Conservation (phyloP, 2,888 invertebrate species). For the Cheilosia vernalis region DNA sequence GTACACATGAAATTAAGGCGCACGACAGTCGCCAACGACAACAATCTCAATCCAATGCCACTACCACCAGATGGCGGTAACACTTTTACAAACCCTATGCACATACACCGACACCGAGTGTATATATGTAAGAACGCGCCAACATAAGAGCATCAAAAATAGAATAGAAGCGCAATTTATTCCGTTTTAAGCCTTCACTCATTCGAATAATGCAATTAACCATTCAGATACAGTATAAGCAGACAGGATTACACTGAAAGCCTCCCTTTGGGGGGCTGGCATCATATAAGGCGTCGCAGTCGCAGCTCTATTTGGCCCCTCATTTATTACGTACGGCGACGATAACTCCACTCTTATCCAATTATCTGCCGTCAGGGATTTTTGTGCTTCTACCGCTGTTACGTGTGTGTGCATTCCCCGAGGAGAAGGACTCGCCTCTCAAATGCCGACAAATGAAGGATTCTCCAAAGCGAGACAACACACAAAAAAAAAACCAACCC, state of each 20-base stretch:
- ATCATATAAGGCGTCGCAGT: constrained; percentile 10
- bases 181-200: constrained; percentile 73
- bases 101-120: constrained; percentile 1
- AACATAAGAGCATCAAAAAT: constrained; percentile 30
- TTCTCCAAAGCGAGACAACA: constrained; percentile 15
- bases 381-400: constrained; percentile 10
- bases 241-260: constrained; percentile 68
- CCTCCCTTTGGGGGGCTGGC: constrained; percentile 24
- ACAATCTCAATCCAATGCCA: constrained; percentile 45
- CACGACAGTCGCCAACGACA: constrained; percentile 30
- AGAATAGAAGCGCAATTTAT: constrained; percentile 67
- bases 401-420: background rate
- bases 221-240: constrained; percentile 72
- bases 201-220: constrained; percentile 76
- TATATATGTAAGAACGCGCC: background rate
- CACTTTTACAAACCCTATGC: constrained; percentile 1
- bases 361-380: constrained; percentile 69
- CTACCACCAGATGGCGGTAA: constrained; percentile 45
- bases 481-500: constrained; percentile 9
- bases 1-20: constrained; percentile 47
- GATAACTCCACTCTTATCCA: constrained; percentile 72
- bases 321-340: constrained; percentile 70
- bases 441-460: constrained; percentile 10
- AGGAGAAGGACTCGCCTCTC: constrained; percentile 14
- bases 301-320: constrained; percentile 28